Evolutionary conservation across 2,113 vertebrate genomes (phyloP).

Genomic region (Eudyptes chrysolophus): DNA sequence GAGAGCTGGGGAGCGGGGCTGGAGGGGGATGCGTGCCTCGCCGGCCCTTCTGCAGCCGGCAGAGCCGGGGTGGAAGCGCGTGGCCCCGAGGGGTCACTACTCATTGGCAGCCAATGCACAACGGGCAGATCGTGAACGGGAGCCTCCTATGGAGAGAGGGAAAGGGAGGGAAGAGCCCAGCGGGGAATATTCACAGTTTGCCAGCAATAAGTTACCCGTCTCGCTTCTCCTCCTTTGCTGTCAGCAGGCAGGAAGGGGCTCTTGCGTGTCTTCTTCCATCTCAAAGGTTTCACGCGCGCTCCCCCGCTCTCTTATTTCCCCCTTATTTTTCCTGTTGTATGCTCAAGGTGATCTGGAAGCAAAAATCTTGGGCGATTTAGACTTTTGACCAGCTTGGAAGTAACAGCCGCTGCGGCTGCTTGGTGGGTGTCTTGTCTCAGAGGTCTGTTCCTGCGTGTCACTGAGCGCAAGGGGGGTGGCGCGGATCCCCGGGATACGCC

Average conservation of each 20-base stretch:
- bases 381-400: neutral
- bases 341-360: neutral
- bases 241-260: neutral
- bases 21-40: neutral
- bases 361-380: neutral
- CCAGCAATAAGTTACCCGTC: neutral
- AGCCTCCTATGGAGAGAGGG: neutral
- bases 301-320: fast-evolving
- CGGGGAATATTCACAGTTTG: neutral
- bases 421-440: neutral
- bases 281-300: fast-evolving
- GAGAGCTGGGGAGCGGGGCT: neutral
- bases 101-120: neutral
- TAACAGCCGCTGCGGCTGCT: neutral
- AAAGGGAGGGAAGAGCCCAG: neutral
- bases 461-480: neutral
- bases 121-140: neutral
- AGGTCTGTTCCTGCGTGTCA: neutral
- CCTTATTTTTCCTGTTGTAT: neutral
- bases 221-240: neutral
- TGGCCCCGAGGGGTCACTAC: neutral
- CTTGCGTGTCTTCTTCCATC: neutral
- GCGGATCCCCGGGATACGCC: neutral
- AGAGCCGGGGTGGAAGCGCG: fast-evolving
- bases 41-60: neutral